phyloP scores from a whole-genome alignment of 2,113 vertebrate species.

The Ondatra zibethicus region DNA sequence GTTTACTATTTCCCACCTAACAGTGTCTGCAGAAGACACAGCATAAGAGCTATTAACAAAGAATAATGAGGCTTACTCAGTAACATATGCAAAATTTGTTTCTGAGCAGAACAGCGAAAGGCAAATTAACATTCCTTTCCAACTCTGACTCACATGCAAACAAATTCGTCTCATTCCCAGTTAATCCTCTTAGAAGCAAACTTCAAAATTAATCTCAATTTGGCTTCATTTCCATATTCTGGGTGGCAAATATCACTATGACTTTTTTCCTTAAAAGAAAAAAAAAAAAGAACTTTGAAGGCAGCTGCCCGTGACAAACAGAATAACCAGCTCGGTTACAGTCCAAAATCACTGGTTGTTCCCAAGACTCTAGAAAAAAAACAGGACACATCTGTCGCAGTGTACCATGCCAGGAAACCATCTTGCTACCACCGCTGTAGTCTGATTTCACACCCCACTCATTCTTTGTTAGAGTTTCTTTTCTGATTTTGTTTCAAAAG shows the following conservation, averaged over 20 bases:
- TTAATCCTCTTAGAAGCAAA: slow-evolving; percentile 36
- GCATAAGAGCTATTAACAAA: neutral
- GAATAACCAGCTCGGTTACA: slow-evolving; percentile 6
- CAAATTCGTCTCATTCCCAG: slow-evolving; percentile 2
- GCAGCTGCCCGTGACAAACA: slow-evolving; percentile 53
- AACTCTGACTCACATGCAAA: slow-evolving; percentile 32
- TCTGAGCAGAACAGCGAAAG: slow-evolving; percentile 50
- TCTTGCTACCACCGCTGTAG: slow-evolving; percentile 21
- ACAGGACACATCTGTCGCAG: slow-evolving; percentile 65
- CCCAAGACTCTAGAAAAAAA: slow-evolving; percentile 29
- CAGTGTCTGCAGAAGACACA: neutral
- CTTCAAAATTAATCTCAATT: slow-evolving; percentile 58
- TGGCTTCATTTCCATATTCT: slow-evolving; percentile 29
- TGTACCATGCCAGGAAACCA: slow-evolving; percentile 12
- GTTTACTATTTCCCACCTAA: neutral
- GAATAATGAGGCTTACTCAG: neutral
- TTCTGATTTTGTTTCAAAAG: slow-evolving; percentile 60
- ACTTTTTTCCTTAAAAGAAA: neutral
- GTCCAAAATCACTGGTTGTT: slow-evolving; percentile 48
- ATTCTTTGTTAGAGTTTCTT: slow-evolving; percentile 25
- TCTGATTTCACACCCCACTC: slow-evolving; percentile 51
- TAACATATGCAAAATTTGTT: neutral
- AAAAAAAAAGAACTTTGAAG: slow-evolving; percentile 36
- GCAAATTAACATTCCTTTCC: slow-evolving; percentile 45
- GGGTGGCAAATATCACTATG: neutral